Base-by-base conservation (phyloP, 2,888 invertebrate species). In the Nomada ferruginata region DNA sequence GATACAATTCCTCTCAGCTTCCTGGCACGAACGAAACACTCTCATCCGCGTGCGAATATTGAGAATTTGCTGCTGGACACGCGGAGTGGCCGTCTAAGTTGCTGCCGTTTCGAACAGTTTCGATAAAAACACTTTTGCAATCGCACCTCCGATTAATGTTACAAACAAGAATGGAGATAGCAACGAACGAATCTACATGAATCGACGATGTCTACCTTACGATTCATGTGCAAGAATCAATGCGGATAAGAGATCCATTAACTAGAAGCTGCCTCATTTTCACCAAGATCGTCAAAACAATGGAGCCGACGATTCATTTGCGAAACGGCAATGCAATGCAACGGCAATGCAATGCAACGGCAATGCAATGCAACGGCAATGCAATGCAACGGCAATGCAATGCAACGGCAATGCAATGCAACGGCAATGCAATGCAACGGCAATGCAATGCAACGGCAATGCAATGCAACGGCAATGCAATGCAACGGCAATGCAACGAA, bases 1-100 rank as follows among this genome's bases (percentile, higher is more conserved):
- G 26, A 26, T 26, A 26, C 26, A 2, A 26, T 89, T 90, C 86
- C 36, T 36, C 36, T 7, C 36, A 1, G 36, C 36, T 7, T 7
- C 36, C 7, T 7, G 7, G 36, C 36, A 5, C 36, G 36, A 36
- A 36, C 36, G 36, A 36, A 36, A 36, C 36, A 36, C 36, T 36
- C 36, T 36, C 36, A 1, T 36, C 36, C 36, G 36, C 1, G 36
- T 7, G 36, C 36, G 80, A 64, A 69, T 60, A 82, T 57, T 68
- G 71, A 75, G 75, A 63, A 65, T 11, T 11, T 15, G 52, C 47
- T 0, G 64, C 50, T 23, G 60, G 15, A 23, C 53, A 50, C 29
- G 23, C 53, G 23, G 18, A 20, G 10, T 9, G 23, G 42, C 23
- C 15, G 44, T 20, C 44, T 36, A 69, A 29, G 72, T 60, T 29